Evolutionary conservation across 1,140 invertebrate species (phyloP).

Genomic region (Pollicipes pollicipes): DNA sequence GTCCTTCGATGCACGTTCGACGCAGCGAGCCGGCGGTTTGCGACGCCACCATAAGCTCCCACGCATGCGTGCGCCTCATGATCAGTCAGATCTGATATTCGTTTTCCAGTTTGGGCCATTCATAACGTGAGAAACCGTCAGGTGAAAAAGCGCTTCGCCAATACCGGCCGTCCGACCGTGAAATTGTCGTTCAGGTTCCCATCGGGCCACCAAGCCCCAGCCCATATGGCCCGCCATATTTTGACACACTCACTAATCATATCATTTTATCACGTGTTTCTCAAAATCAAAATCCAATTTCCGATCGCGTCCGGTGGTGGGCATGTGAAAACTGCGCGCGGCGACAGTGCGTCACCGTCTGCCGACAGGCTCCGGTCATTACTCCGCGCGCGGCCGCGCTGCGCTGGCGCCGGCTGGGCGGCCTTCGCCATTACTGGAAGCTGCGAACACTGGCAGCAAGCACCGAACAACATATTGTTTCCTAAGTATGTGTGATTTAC

Average conservation of each 20-base stretch:
- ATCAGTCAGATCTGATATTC: not conserved
- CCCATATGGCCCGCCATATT: not conserved
- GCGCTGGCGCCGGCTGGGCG: no score
- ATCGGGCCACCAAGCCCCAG: not conserved
- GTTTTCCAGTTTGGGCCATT: not conserved
- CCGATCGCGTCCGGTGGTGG: not conserved
- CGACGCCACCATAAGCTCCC: no score
- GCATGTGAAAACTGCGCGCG: not conserved
- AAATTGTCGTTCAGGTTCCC: not conserved
- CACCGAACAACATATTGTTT: no score
- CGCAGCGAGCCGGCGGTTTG: no score
- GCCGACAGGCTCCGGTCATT: no score
- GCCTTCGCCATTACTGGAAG: no score
- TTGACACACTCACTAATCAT: not conserved
- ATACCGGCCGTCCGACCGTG: not conserved
- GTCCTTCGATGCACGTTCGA: no score
- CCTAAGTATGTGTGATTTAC: no score
- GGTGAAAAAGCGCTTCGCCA: not conserved
- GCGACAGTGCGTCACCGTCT: not conserved
- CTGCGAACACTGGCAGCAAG: no score
- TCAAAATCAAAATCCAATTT: conserved; percentile 2
- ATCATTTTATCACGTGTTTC: not conserved
- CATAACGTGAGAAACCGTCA: not conserved
- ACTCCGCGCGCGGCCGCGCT: no score
- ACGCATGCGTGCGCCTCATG: no score